These are phyloP conservation scores for Euthynnus affinis DNA, from an alignment of 2,797 vertebrate species.

Conservation along the genomic window DNA sequence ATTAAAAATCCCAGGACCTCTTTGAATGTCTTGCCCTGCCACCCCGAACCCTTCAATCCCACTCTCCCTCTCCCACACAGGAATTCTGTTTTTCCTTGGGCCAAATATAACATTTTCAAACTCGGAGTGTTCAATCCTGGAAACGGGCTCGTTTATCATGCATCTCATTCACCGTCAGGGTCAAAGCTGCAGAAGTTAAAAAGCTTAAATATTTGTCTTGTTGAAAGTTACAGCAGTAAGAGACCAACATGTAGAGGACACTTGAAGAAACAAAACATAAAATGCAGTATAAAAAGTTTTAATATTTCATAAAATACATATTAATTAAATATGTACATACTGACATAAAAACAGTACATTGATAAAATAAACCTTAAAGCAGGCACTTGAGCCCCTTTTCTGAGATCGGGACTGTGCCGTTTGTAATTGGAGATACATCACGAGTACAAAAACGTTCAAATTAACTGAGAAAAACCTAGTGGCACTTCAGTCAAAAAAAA, in stretches of 20 bases:
- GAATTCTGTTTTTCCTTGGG: conserved; percentile 50
- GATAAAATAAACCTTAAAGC: conserved; percentile 73
- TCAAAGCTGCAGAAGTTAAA: conserved; percentile 22
- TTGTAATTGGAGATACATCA: conserved; percentile 64
- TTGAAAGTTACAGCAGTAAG: neutral
- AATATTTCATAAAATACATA: conserved; percentile 85
- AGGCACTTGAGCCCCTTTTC: conserved; percentile 59
- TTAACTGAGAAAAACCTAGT: conserved; percentile 52
- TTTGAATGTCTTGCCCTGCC: conserved; percentile 36
- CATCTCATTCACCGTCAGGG: neutral
- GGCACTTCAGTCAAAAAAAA: conserved; percentile 48
- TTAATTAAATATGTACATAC: conserved; percentile 81
- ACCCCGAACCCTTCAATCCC: conserved; percentile 24
- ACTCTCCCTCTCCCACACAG: neutral
- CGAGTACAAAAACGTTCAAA: conserved; percentile 56
- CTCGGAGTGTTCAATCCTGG: neutral
- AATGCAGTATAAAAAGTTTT: conserved; percentile 82
- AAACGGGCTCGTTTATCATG: conserved; percentile 45
- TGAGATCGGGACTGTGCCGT: conserved; percentile 50
- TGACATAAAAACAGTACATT: conserved; percentile 70
- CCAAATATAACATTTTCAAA: conserved; percentile 69
- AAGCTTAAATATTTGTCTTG: conserved; percentile 28
- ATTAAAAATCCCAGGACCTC: conserved; percentile 72
- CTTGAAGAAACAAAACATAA: neutral
- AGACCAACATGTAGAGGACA: neutral